Evolutionary conservation across 2,113 vertebrate genomes (phyloP).

Genomic region (Heterocephalus glaber): DNA sequence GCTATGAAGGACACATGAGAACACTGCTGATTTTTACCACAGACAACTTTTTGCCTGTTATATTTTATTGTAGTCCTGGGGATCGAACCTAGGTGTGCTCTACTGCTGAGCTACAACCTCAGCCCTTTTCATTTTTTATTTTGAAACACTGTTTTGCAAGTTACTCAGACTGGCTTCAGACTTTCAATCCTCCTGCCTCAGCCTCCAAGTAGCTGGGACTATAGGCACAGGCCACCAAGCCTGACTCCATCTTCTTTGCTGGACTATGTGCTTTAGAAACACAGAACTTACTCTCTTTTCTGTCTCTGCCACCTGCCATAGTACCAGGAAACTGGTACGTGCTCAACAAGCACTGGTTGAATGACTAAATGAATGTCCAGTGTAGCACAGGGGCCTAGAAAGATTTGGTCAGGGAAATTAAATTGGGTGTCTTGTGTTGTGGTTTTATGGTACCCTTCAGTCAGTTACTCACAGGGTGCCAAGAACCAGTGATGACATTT

Average conservation of each 20-base stretch:
- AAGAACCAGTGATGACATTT: too few species aligned
- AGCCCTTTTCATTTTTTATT: neutral
- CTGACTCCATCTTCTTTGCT: neutral
- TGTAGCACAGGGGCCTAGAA: neutral
- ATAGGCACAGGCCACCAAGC: too few species aligned
- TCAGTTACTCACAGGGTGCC: neutral
- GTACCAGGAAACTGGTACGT: neutral
- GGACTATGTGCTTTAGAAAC: neutral
- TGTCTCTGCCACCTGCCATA: neutral
- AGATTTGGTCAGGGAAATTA: neutral
- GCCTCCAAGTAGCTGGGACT: too few species aligned
- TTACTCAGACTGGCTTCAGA: too few species aligned
- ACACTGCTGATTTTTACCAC: neutral
- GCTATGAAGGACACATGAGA: fast-evolving
- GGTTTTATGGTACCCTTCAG: neutral
- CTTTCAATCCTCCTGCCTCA: too few species aligned
- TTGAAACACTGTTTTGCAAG: neutral
- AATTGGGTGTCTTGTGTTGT: too few species aligned
- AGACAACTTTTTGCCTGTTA: neutral
- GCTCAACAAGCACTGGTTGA: neutral
- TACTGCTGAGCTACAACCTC: neutral
- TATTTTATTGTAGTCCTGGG: neutral
- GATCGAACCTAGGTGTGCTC: neutral
- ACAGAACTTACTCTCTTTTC: neutral
- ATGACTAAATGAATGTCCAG: neutral